Evolutionary conservation across 2,888 invertebrate species (phyloP), one percentile per base, ranked within the genome.

Genomic region (Polyploca ridens): DNA sequence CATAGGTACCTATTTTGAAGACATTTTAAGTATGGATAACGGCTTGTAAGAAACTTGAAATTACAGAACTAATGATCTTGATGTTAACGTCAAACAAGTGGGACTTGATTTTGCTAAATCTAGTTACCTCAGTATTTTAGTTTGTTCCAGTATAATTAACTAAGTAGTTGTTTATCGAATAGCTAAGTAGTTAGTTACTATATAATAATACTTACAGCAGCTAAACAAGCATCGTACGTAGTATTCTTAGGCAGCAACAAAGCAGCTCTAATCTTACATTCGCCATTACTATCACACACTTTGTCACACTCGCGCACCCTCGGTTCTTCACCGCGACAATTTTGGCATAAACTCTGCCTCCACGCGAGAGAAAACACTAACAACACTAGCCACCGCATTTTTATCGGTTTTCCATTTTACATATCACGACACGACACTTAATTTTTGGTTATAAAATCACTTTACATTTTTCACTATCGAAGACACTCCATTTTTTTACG

Each of bases 211-310:
- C 93, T 90, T 70, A 95, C 95, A 75, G 87, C 93, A 14, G 91
- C 88, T 81, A 94, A 85, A 65, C 94, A 95, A 19, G 94, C 95
- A 69, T 94, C 92, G 62, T 93, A 94, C 0, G 85, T 84, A 33
- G 93, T 89, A 76, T 95, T 95, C 63, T 94, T 93, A 0, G 97
- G 96, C 66, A 97, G 84, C 68, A 97, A 87, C 27, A 97, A 90
- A 2, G 96, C 96, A 0, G 96, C 95, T 63, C 96, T 93, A 58
- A 97, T 93, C 59, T 94, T 95, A 80, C 97, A 97, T 6, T 81
- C 84, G 6, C 92, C 94, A 54, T 88, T 78, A 2, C 76, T 81
- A 69, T 90, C 90, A 73, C 95, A 95, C 49, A 95, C 74, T 59
- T 88, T 84, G 72, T 95, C 94, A 76, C 95, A 95, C 1, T 83